phyloP scores from a whole-genome alignment of 2,113 vertebrate genomes.

The Shinisaurus crocodilurus region DNA sequence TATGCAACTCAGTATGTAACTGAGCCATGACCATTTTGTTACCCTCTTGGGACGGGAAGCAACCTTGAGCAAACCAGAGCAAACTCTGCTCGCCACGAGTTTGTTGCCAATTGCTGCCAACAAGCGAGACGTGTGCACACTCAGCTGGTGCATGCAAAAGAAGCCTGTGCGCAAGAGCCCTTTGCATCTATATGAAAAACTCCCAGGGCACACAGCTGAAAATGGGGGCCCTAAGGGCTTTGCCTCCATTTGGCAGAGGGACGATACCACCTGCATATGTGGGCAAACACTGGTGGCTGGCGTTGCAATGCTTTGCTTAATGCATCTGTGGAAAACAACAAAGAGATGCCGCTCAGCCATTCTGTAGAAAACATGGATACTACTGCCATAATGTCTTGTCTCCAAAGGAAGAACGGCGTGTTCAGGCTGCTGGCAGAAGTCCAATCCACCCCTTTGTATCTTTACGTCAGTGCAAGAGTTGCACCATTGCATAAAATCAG shows the following conservation, averaged over 20 bases:
- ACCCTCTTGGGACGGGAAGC: background rate
- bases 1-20: background rate
- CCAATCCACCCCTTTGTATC: background rate
- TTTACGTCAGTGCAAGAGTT: background rate
- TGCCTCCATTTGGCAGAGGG: constrained; percentile 39
- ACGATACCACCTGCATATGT: background rate
- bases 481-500: background rate
- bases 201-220: background rate
- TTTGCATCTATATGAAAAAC: too few relatives aligned
- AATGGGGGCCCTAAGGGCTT: background rate
- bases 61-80: too few relatives aligned
- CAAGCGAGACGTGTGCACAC: background rate
- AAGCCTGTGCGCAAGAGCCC: background rate
- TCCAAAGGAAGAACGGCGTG: rapidly evolving
- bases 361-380: rapidly evolving
- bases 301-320: constrained; percentile 7
- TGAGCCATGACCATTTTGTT: background rate
- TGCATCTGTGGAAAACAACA: rapidly evolving
- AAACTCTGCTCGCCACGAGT: rapidly evolving
- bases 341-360: background rate
- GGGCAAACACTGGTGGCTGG: constrained; percentile 51
- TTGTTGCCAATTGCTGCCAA: background rate
- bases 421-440: background rate
- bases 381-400: rapidly evolving
- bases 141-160: rapidly evolving